A percentile compares a stretch with the other conserved stretches of the same genome.
Conservation (phyloP, 2,113 vertebrate species). For the Tupaia chinensis region DNA sequence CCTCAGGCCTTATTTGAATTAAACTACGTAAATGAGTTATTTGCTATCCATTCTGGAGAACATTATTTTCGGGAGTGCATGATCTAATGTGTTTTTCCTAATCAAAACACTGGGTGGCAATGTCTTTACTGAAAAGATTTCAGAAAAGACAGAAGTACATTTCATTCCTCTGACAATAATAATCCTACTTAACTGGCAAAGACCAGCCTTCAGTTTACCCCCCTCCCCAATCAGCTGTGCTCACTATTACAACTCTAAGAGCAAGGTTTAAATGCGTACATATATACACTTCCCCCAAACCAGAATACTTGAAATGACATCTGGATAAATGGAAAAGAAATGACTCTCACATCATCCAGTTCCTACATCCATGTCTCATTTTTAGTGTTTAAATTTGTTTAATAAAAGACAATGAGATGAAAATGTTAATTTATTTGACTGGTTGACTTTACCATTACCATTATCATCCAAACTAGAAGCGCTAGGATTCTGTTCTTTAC, state of each 20-base stretch:
- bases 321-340: background rate
- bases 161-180: background rate
- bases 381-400: conserved; percentile 19
- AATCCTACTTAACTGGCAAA: background rate
- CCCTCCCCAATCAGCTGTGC: background rate
- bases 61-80: background rate
- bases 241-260: background rate
- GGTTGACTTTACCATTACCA: no score
- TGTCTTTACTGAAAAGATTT: conserved; percentile 55
- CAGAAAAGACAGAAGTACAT: background rate
- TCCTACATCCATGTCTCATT: background rate
- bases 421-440: background rate
- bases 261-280: background rate
- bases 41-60: background rate
- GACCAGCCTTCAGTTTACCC: background rate
- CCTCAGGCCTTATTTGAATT: background rate
- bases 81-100: background rate
- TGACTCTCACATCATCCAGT: background rate
- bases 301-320: background rate
- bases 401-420: background rate
- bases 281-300: background rate
- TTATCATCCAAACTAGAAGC: background rate
- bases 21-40: background rate
- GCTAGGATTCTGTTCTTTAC: background rate
- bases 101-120: conserved; percentile 52